Conservation (phyloP, 1,140 invertebrate genomes). For the Leptestheria dahalacensis region DNA sequence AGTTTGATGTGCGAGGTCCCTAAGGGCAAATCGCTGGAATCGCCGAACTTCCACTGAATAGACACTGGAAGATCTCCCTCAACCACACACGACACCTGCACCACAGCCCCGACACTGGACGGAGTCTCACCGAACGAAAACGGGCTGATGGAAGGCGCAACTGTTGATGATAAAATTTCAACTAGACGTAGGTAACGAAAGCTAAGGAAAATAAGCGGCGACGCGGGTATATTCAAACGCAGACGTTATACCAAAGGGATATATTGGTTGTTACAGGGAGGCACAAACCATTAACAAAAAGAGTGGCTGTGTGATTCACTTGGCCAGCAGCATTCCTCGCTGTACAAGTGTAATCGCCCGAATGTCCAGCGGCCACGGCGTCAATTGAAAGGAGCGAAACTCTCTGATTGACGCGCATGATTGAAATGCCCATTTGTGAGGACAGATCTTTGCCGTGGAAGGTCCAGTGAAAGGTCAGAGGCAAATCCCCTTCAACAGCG, state of each 20-base stretch:
- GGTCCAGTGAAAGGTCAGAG: constrained; percentile 47
- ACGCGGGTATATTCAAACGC: not conserved
- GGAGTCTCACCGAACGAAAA: constrained; percentile 44
- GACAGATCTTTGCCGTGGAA: constrained; percentile 18
- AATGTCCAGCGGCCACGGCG: constrained; percentile 33
- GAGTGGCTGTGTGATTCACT: constrained; percentile 39
- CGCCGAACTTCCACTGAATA: constrained; percentile 26
- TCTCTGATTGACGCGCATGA: constrained; percentile 21
- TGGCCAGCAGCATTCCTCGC: constrained; percentile 49
- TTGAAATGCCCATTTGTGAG: constrained; percentile 28
- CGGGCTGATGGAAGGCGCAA: constrained; percentile 40
- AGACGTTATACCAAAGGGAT: not conserved
- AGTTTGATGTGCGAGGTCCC: constrained; percentile 13
- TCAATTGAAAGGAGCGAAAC: constrained; percentile 30
- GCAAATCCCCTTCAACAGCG: constrained; percentile 53
- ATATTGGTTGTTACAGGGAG: not conserved
- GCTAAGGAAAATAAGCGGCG: not conserved
- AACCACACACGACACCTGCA: constrained; percentile 24
- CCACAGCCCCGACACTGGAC: constrained; percentile 32
- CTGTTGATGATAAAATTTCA: constrained; percentile 27
- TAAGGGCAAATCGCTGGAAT: constrained; percentile 14
- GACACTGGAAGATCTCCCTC: constrained; percentile 30
- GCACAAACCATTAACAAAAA: constrained; percentile 28
- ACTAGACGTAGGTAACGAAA: not conserved
- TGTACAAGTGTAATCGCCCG: constrained; percentile 57